Conservation (phyloP, 2,888 invertebrate genomes). For the Eristalis pertinax region DNA sequence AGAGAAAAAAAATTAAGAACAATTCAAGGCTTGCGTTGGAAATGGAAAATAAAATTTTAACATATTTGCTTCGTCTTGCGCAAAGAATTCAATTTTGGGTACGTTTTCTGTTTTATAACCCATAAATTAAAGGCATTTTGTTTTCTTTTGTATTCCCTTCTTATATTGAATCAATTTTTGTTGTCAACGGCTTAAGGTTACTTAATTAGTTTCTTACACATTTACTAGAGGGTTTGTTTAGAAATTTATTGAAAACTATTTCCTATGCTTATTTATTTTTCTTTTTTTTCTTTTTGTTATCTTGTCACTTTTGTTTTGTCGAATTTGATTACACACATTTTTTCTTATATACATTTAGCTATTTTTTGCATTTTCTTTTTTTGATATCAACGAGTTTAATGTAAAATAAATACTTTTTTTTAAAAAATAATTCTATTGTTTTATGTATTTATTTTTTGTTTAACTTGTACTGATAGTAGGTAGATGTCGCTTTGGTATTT, state of each 20-base stretch:
- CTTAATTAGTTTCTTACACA: slow-evolving; percentile 51
- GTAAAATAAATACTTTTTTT: slow-evolving; percentile 5
- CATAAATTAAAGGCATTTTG: slow-evolving; percentile 61
- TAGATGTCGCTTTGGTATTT: slow-evolving; percentile 63
- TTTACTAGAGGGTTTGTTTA: slow-evolving; percentile 59
- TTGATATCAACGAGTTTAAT: slow-evolving; percentile 49
- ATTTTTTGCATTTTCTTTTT: slow-evolving; percentile 14
- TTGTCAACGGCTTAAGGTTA: slow-evolving; percentile 25
- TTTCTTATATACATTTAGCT: slow-evolving; percentile 54
- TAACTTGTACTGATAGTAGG: slow-evolving; percentile 53
- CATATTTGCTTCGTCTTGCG: neutral
- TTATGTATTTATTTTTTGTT: neutral
- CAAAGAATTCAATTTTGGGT: neutral
- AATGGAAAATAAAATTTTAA: neutral
- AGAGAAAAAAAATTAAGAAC: neutral
- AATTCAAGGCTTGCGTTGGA: neutral
- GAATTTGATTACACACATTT: slow-evolving; percentile 30
- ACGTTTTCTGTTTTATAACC: neutral
- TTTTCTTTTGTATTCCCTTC: neutral
- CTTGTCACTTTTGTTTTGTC: slow-evolving; percentile 12
- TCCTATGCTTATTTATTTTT: slow-evolving; percentile 22
- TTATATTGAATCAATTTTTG: neutral
- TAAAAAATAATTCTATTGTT: slow-evolving; percentile 31
- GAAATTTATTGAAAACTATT: slow-evolving; percentile 68
- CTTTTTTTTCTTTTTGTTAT: slow-evolving; percentile 13